A percentile compares a stretch with the other conserved stretches of the same genome.
phyloP scores from a whole-genome alignment of 2,797 vertebrate species.

The Crocodylus rhombifer region DNA sequence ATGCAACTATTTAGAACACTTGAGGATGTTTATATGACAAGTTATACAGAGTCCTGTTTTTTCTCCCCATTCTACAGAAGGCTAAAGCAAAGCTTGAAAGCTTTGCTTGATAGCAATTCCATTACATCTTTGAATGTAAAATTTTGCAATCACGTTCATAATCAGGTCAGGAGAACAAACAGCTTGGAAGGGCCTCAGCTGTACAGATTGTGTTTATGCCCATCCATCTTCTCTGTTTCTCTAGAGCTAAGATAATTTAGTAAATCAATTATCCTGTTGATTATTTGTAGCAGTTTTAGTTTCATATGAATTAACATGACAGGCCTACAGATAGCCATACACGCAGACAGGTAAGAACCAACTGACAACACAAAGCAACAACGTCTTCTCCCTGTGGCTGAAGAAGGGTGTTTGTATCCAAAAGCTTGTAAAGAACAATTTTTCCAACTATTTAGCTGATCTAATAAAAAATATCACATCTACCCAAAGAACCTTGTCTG shows the following conservation, averaged over 20 bases:
- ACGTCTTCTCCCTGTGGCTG: not conserved
- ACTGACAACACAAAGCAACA: too few species aligned
- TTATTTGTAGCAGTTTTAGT: conserved; percentile 38
- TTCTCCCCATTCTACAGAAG: not conserved
- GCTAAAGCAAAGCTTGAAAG: not conserved
- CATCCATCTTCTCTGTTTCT: conserved; percentile 1
- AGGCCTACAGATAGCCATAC: conserved; percentile 35
- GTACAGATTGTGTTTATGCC: conserved; percentile 28
- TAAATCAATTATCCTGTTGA: conserved; percentile 43
- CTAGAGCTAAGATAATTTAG: conserved; percentile 23
- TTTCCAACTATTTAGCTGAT: too few species aligned
- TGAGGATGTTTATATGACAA: not conserved
- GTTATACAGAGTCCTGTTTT: not conserved
- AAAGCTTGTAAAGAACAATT: too few species aligned
- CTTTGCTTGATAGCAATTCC: not conserved
- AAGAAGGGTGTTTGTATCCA: too few species aligned
- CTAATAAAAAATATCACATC: too few species aligned
- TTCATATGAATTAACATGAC: conserved; percentile 16
- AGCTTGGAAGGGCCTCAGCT: not conserved
- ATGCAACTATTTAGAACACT: not conserved
- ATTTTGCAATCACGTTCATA: not conserved
- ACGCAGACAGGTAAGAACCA: not conserved
- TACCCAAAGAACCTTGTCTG: not conserved
- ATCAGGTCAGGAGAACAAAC: not conserved
- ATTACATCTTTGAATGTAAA: not conserved